These are phyloP conservation scores for Microcebus jonahi DNA, from an alignment of 2,113 vertebrate species.

Conservation along the genomic window DNA sequence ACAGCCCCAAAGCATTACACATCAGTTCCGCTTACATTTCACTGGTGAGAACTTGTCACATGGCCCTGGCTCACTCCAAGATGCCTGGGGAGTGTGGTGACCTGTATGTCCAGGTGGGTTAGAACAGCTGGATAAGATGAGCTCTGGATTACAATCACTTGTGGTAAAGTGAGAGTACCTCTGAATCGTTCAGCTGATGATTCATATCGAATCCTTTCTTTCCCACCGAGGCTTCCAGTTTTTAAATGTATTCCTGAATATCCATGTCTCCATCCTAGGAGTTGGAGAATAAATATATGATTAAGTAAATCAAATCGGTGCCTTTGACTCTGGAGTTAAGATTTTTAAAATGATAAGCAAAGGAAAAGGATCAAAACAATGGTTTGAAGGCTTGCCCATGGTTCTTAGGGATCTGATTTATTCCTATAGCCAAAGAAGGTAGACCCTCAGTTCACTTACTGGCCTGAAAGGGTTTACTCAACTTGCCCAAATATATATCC, in stretches of 20 bases:
- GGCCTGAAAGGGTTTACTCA: not conserved
- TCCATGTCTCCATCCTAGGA: not conserved
- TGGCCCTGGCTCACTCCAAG: too few relatives aligned
- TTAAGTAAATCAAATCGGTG: not conserved
- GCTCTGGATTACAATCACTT: not conserved
- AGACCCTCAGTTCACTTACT: not conserved
- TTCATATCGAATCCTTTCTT: not conserved
- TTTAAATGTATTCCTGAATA: not conserved
- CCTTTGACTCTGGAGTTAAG: not conserved
- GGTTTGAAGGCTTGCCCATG: not conserved
- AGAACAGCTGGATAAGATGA: not conserved
- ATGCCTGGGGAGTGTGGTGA: not conserved
- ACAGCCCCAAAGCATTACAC: rapidly evolving
- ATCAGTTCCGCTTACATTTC: not conserved
- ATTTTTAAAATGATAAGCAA: not conserved
- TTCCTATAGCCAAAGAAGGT: not conserved
- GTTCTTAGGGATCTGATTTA: not conserved
- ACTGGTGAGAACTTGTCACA: not conserved
- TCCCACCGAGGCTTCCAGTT: not conserved
- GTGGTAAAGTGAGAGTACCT: not conserved
- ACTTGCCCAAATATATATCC: not conserved
- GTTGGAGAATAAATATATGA: not conserved
- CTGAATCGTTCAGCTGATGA: not conserved
- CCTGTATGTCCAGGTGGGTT: not conserved
- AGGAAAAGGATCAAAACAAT: not conserved